These are phyloP conservation scores for Crypturellus tataupa DNA, from an alignment of 2,797 vertebrate species.

Conservation along the genomic window DNA sequence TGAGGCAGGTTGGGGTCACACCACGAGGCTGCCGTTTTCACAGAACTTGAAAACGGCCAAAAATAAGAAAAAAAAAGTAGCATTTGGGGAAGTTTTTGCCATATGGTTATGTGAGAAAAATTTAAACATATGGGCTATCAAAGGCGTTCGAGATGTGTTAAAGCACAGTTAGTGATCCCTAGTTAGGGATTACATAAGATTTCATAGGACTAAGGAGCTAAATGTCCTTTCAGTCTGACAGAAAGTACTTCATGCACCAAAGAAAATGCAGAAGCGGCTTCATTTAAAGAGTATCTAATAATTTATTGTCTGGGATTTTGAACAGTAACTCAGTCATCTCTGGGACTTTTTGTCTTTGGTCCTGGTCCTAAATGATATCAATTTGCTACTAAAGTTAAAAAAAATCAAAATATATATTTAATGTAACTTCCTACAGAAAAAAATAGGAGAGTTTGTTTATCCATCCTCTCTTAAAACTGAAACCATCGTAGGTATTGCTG, in stretches of 20 bases:
- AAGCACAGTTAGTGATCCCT: conserved; percentile 10
- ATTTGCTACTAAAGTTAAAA: background rate
- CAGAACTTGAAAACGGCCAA: background rate
- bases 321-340: background rate
- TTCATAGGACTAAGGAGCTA: background rate
- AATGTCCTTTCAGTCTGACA: conserved; percentile 6
- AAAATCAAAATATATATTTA: conserved; percentile 44
- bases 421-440: conserved; percentile 25
- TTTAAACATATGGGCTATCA: conserved; percentile 42
- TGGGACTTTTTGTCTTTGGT: background rate
- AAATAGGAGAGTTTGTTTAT: conserved; percentile 38
- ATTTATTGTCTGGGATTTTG: background rate
- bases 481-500: conserved; percentile 37
- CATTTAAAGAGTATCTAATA: background rate
- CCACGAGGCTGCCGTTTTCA: background rate
- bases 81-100: conserved; percentile 44
- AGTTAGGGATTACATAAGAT: background rate
- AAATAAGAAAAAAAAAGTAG: conserved; percentile 9
- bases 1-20: conserved; percentile 10
- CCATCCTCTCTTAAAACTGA: conserved; percentile 49
- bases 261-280: background rate
- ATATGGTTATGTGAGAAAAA: conserved; percentile 36
- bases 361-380: background rate
- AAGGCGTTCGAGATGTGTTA: background rate
- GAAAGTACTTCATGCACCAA: background rate